A percentile compares a stretch with the other conserved stretches of the same genome.
Conservation (phyloP, 2,888 invertebrate species). For the Eumacrocentrus americanus region DNA sequence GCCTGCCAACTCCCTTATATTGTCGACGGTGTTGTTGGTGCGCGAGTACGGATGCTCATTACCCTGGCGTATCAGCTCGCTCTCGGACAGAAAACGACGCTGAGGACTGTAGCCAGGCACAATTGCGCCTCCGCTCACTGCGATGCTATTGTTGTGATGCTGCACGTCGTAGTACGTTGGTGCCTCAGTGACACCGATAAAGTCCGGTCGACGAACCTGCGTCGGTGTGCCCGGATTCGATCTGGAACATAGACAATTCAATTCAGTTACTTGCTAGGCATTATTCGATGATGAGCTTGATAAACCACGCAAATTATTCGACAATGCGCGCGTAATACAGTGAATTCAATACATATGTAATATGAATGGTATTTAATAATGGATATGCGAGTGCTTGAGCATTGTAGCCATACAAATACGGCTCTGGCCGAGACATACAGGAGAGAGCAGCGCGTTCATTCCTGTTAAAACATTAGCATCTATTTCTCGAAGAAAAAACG, state of each 20-base stretch:
- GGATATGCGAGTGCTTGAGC: constrained; percentile 55
- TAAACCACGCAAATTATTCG: constrained; percentile 27
- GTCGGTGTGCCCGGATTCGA: constrained; percentile 93
- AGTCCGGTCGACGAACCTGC: constrained; percentile 86
- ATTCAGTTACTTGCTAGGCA: constrained; percentile 3
- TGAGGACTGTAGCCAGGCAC: constrained; percentile 59
- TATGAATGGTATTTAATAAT: constrained; percentile 32
- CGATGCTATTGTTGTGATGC: constrained; percentile 43
- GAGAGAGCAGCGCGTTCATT: constrained; percentile 54
- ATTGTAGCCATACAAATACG: constrained; percentile 59
- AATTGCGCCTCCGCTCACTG: constrained; percentile 38
- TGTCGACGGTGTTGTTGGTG: constrained; percentile 80
- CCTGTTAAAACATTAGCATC: constrained; percentile 55
- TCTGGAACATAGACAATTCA: constrained; percentile 64
- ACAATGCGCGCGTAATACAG: constrained; percentile 44
- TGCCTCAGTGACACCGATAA: constrained; percentile 72
- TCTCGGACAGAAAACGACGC: constrained; percentile 77
- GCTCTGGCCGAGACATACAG: constrained; percentile 56
- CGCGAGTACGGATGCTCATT: constrained; percentile 68
- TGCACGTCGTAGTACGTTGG: constrained; percentile 59
- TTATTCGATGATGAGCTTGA: not conserved
- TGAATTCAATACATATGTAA: constrained; percentile 31
- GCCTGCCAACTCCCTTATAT: constrained; percentile 86
- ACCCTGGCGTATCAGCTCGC: constrained; percentile 62
- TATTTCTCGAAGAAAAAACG: constrained; percentile 47